Evolutionary conservation across 2,888 invertebrate species (phyloP), one percentile per base, ranked within the genome.

Genomic region (Thymelicus sylvestris): DNA sequence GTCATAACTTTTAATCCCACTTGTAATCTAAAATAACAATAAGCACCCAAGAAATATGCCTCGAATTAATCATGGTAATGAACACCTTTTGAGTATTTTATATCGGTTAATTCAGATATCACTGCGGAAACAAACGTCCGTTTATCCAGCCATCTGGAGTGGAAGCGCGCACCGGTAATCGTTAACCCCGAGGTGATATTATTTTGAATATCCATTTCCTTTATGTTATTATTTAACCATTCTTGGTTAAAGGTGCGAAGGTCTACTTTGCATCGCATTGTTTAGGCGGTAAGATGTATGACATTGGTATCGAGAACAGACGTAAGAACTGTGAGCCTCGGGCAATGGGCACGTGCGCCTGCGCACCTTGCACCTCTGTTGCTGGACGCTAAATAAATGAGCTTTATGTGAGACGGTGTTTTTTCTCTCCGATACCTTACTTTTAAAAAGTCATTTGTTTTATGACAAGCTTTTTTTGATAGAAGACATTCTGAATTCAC

Each of bases 181-280:
- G 93, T 93, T 93, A 93, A 93, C 93, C 93, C 93, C 84, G 93
- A 90, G 93, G 93, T 93, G 93, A 93, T 93, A 93, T 93, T 92
- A 92, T 93, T 93, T 92, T 91, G 86, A 92, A 93, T 92, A 91
- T 91, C 86, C 89, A 91, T 91, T 93, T 89, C 88, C 87, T 90
- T 89, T 88, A 87, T 84, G 87, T 90, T 90, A 89, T 88, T 89
- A 90, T 91, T 90, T 83, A 88, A 89, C 85, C 86, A 81, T 83
- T 89, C 85, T 90, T 89, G 82, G 82, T 76, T 77, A 78, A 80
- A 87, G 89, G 80, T 83, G 80, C 89, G 92, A 85, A 86, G 93
- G 82, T 90, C 91, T 90, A 83, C 80, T 83, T 83, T 81, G 61
- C 83, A 81, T 83, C 80, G 80, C 79, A 79, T 80, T 79, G 80